These are phyloP conservation scores for Oceanites oceanicus DNA, from an alignment of 2,113 vertebrate species.

Conservation along the genomic window DNA sequence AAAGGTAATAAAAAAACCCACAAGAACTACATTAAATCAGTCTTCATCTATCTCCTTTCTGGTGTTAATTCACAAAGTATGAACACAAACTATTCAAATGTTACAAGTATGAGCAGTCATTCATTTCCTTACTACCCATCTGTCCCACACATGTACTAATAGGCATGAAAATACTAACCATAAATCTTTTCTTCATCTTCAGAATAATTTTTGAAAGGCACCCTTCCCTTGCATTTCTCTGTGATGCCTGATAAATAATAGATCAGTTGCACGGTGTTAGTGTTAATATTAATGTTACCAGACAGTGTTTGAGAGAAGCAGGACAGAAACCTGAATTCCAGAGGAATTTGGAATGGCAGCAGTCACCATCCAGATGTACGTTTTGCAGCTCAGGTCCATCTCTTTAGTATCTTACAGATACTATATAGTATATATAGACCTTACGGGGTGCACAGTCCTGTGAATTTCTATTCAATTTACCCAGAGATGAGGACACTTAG, in stretches of 20 bases:
- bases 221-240: background rate
- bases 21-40: background rate
- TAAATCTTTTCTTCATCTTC: conserved; percentile 52
- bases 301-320: background rate
- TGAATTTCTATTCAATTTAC: background rate
- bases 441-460: background rate
- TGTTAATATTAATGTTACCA: conserved; percentile 21
- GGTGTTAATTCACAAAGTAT: background rate
- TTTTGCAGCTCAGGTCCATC: background rate
- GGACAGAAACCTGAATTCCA: background rate
- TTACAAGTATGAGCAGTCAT: conserved; percentile 10
- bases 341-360: background rate
- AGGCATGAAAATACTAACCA: conserved; percentile 24
- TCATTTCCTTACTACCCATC: conserved; percentile 3
- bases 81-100: background rate
- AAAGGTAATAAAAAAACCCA: background rate
- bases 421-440: background rate
- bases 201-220: conserved; percentile 29
- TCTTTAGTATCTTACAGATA: background rate
- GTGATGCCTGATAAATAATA: background rate
- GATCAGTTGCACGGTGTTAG: background rate
- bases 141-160: background rate
- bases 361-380: background rate
- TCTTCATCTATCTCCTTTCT: background rate
- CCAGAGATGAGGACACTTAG: background rate